Evolutionary conservation across 2,888 invertebrate genomes (phyloP).

Genomic region (Sesia bembeciformis): DNA sequence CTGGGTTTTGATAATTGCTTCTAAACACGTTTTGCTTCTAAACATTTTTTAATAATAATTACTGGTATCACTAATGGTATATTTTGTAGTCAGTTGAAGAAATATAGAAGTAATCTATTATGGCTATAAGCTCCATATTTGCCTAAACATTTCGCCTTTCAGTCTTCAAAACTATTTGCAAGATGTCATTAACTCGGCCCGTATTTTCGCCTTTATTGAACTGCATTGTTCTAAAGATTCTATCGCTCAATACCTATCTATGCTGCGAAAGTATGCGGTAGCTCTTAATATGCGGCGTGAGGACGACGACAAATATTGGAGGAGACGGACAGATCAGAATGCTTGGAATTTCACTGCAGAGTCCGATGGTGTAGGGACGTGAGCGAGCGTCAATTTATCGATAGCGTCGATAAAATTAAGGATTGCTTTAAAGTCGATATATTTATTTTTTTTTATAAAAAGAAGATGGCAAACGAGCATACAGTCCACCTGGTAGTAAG

Average conservation of each 20-base stretch:
- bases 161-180: not conserved
- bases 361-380: conserved; percentile 7
- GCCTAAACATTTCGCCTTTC: not conserved
- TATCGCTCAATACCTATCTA: conserved; percentile 17
- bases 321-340: conserved; percentile 28
- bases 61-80: too few relatives aligned
- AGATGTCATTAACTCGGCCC: not conserved
- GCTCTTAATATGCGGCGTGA: conserved; percentile 34
- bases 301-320: conserved; percentile 39
- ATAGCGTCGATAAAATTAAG: conserved; percentile 13
- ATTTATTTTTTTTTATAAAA: too few relatives aligned
- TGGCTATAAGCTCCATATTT: too few relatives aligned
- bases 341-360: conserved; percentile 39
- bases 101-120: too few relatives aligned
- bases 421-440: too few relatives aligned
- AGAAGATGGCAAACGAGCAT: too few relatives aligned
- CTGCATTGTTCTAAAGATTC: conserved; percentile 27
- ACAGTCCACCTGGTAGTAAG: too few relatives aligned
- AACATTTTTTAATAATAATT: too few relatives aligned
- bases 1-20: too few relatives aligned
- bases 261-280: conserved; percentile 25
- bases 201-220: conserved; percentile 10
- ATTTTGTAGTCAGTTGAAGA: too few relatives aligned
- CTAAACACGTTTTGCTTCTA: too few relatives aligned
- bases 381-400: conserved; percentile 12